phyloP scores from a whole-genome alignment of 2,113 vertebrate genomes.

The Cryptotis parvus region DNA sequence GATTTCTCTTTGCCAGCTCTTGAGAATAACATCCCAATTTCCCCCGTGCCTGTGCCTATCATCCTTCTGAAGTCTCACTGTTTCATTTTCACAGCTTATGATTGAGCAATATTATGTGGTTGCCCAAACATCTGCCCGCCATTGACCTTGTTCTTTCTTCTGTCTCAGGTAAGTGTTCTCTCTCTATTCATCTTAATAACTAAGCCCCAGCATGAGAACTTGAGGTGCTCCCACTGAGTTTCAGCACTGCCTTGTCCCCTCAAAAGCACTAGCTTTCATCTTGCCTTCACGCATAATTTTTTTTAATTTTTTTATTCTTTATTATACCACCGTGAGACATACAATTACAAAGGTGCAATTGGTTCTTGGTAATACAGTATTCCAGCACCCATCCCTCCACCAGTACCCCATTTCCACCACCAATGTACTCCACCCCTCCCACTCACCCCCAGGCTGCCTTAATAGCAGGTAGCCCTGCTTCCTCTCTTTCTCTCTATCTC shows the following conservation, averaged over 20 bases:
- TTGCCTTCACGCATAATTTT: not conserved
- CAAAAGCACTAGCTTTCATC: not conserved
- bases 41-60: not conserved
- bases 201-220: not conserved
- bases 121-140: not conserved
- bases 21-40: not conserved
- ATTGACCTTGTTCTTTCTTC: not conserved
- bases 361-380: too few relatives aligned
- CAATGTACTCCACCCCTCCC: too few relatives aligned
- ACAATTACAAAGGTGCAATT: too few relatives aligned
- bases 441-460: too few relatives aligned
- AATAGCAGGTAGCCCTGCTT: too few relatives aligned
- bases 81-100: not conserved
- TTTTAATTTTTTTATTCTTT: too few relatives aligned
- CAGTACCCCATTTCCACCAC: too few relatives aligned
- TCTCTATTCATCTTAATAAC: not conserved
- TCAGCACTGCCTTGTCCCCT: too few relatives aligned
- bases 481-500: too few relatives aligned
- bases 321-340: too few relatives aligned
- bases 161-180: not conserved
- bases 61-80: too few relatives aligned
- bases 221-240: rapidly evolving
- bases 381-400: too few relatives aligned
- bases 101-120: not conserved
- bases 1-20: not conserved